These are phyloP conservation scores for Morelia viridis DNA, from an alignment of 2,797 vertebrate species.

Conservation along the genomic window DNA sequence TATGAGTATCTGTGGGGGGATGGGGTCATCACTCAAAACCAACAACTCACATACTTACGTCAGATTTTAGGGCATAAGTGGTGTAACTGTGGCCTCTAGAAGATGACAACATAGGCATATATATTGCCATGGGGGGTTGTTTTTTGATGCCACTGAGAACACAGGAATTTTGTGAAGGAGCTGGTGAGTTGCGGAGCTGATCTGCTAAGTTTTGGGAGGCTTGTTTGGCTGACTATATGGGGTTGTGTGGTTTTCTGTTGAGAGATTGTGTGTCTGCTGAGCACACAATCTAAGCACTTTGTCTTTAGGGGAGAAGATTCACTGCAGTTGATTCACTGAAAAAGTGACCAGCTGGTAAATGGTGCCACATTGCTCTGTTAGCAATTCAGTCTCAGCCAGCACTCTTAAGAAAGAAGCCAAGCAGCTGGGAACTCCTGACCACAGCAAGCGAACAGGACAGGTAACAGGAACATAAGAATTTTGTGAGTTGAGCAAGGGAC, in stretches of 20 bases:
- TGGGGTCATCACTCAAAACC: neutral
- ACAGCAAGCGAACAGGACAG: neutral
- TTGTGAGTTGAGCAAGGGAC: neutral
- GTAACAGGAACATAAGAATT: neutral
- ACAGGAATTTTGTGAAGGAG: neutral
- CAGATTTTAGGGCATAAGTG: neutral
- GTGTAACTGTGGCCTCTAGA: neutral
- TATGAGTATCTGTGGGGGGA: neutral
- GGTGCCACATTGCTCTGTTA: neutral
- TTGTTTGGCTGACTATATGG: neutral
- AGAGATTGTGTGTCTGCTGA: neutral
- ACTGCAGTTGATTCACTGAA: neutral
- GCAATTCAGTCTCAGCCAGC: neutral
- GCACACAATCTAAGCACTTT: neutral
- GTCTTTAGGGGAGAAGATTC: neutral
- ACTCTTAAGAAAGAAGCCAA: neutral
- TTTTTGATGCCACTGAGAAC: neutral
- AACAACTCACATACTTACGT: neutral
- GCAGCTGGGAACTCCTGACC: neutral
- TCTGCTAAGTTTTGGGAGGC: neutral
- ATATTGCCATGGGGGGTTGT: neutral
- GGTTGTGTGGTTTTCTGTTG: neutral
- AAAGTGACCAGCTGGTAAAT: neutral
- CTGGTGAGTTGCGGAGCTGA: neutral
- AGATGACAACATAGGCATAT: neutral